Evolutionary conservation across 2,113 vertebrate genomes (phyloP).

Genomic region (Heterochromis multidens): DNA sequence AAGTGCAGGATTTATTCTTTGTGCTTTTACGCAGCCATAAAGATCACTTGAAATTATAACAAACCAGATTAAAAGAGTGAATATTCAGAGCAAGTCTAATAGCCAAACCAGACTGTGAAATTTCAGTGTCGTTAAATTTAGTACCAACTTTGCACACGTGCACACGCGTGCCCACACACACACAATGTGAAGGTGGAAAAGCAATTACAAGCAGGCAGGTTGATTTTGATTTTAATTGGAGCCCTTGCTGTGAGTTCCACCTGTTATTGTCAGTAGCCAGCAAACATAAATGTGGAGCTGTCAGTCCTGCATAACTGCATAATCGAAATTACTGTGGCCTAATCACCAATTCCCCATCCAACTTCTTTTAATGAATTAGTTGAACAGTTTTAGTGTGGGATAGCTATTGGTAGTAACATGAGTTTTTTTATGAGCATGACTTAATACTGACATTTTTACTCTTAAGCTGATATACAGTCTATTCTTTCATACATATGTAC

Average conservation of each 20-base stretch:
- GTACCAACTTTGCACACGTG: not conserved
- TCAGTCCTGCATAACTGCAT: conserved; percentile 29
- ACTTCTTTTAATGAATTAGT: conserved; percentile 44
- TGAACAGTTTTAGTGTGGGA: conserved; percentile 26
- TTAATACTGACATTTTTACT: not conserved
- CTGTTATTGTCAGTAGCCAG: conserved; percentile 61
- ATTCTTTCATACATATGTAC: not conserved
- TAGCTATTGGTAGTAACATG: conserved; percentile 27
- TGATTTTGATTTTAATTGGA: conserved; percentile 71
- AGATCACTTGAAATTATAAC: conserved; percentile 24
- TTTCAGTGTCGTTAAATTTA: conserved; percentile 38
- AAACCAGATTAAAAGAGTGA: conserved; percentile 25
- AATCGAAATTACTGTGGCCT: conserved; percentile 25
- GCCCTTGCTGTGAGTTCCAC: conserved; percentile 61
- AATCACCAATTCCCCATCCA: conserved; percentile 32
- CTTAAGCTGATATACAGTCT: not conserved
- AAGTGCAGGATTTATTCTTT: not conserved
- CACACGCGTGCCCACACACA: not conserved
- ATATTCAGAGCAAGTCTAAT: conserved; percentile 11
- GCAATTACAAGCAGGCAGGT: conserved; percentile 63
- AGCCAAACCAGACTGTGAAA: conserved; percentile 32
- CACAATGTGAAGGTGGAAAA: conserved; percentile 32
- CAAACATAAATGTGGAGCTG: conserved; percentile 44
- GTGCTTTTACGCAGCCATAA: conserved; percentile 3
- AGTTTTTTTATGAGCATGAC: not conserved